Base-by-base conservation (phyloP, 1,140 invertebrate species). In the Monochamus saltuarius region DNA sequence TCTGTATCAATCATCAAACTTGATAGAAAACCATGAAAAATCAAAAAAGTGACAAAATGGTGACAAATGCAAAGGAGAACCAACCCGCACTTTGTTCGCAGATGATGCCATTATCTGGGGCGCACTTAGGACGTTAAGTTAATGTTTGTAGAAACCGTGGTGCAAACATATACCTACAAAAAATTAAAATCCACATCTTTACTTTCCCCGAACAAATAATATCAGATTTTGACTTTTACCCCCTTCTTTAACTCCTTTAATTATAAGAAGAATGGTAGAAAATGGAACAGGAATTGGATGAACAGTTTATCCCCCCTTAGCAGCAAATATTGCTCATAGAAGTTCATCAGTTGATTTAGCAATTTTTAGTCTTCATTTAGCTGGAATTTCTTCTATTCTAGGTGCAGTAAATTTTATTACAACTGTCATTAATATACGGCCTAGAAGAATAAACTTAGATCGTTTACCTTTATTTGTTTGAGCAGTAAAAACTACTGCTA, bases 191-290 rank as follows among this genome's bases (percentile, higher is more conserved):
- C n/a, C n/a, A n/a, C n/a, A n/a, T n/a, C n/a, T n/a, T n/a, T n/a
- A n/a, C n/a, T 89, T 89, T 58, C 87, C 87, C 7, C 85, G 87
- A 70, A 77, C 89, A 81, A 90, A 89, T 83, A 89, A 89, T 81
- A 83, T 89, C 82, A 88, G 86, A 75, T 89, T 90, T 82, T 89
- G 87, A 81, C 65, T 89, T 54, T 64, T 89, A 52, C 82, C 82
- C 1, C 83, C 85, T n/a, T 2, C 22, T 29, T 29, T 29, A 69
- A 74, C 78, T 34, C 66, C 89, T 65, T 66, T 89, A 70, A 67
- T 86, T 60, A 72, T 74, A 55, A 84, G 82, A 66, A 79, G 70
- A 63, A 71, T 86, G 45, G 77, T 83, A 53, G 83, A 85, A 76
- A 79, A 70, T 64, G 86, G 87, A 66, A 80, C 80, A 52, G 86